phyloP scores from a whole-genome alignment of 2,797 vertebrate genomes.

The Lophius americanus region DNA sequence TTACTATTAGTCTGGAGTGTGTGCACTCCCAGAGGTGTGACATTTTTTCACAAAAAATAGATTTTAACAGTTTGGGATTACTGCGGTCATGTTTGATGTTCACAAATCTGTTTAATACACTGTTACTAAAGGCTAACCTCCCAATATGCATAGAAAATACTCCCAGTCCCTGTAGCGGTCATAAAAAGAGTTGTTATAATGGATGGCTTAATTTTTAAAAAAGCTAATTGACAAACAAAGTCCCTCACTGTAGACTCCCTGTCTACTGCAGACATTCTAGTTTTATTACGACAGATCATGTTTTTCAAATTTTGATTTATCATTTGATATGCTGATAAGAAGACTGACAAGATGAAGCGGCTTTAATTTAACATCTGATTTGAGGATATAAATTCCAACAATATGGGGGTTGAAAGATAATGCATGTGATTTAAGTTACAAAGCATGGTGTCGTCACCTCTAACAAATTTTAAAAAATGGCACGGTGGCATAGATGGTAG shows the following conservation, averaged over 20 bases:
- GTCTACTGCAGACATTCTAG: constrained; percentile 17
- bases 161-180: not conserved
- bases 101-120: constrained; percentile 10
- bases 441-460: not conserved
- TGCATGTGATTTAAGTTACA: constrained; percentile 8
- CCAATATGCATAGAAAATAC: constrained; percentile 13
- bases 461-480: not conserved
- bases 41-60: constrained; percentile 44
- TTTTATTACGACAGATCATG: constrained; percentile 33
- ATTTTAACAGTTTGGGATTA: constrained; percentile 38
- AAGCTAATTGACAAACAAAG: constrained; percentile 31
- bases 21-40: constrained; percentile 45
- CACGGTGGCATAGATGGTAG: too few relatives aligned
- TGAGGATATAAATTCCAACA: constrained; percentile 27
- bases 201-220: constrained; percentile 16
- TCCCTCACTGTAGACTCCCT: too few relatives aligned
- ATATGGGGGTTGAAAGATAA: constrained; percentile 19
- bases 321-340: constrained; percentile 33
- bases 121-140: constrained; percentile 8
- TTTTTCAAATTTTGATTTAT: constrained; percentile 39
- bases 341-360: constrained; percentile 24
- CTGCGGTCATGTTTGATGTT: constrained; percentile 33
- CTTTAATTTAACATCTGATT: constrained; percentile 16
- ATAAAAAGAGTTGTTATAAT: constrained; percentile 14
- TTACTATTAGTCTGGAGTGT: constrained; percentile 29